Percentiles rank a stretch among this genome's conserved stretches.
Conservation (phyloP, 2,888 invertebrate genomes). For the Graphium colonna region DNA sequence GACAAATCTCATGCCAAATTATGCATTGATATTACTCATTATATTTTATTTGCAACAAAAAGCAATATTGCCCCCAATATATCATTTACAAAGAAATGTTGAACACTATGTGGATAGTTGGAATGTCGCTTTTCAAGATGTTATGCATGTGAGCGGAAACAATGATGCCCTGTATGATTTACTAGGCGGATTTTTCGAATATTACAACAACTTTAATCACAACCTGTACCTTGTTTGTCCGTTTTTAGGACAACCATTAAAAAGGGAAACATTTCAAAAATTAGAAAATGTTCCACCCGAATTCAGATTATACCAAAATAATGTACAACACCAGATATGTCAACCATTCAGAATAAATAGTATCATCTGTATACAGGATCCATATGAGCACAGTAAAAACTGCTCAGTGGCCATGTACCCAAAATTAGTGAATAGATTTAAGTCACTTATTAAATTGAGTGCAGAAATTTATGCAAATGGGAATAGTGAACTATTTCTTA, state of each 20-base stretch:
- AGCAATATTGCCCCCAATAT: constrained; percentile 78
- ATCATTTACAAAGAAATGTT: constrained; percentile 54
- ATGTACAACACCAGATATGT: constrained; percentile 22
- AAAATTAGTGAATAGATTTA: constrained; percentile 25
- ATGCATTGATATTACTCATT: constrained; percentile 82
- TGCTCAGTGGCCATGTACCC: constrained; percentile 31
- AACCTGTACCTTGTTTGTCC: constrained; percentile 33
- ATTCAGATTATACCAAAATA: constrained; percentile 31
- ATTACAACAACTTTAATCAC: constrained; percentile 38
- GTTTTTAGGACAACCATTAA: constrained; percentile 31
- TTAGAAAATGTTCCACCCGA: constrained; percentile 27
- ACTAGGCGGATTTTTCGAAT: constrained; percentile 44
- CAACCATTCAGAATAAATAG: constrained; percentile 27
- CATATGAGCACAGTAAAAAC: constrained; percentile 38
- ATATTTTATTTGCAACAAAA: constrained; percentile 86
- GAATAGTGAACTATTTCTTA: constrained; percentile 8
- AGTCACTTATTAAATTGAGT: constrained; percentile 23
- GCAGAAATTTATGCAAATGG: constrained; percentile 26
- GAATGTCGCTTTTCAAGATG: constrained; percentile 78
- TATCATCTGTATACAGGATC: constrained; percentile 37
- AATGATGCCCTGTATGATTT: constrained; percentile 34
- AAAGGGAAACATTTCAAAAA: constrained; percentile 26
- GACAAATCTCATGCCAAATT: constrained; percentile 78
- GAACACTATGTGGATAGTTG: constrained; percentile 68
- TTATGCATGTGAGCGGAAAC: constrained; percentile 11